Percentiles rank a stretch among this genome's conserved stretches.
phyloP scores from a whole-genome alignment of 2,888 invertebrate genomes.

The Norana najaformis region DNA sequence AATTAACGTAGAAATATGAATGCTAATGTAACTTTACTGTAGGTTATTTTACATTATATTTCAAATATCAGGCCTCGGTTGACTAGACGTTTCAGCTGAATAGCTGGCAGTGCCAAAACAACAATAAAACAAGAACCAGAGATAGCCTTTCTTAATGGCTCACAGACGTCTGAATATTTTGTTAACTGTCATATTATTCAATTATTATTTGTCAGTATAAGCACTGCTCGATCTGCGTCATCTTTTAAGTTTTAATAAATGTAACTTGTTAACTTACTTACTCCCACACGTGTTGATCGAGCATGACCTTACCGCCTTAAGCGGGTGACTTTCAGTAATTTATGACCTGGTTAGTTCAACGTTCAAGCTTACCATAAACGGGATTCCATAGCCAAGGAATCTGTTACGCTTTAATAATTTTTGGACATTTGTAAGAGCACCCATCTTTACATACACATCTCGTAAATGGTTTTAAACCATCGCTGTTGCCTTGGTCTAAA shows the following conservation, averaged over 20 bases:
- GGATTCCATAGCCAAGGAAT: background rate
- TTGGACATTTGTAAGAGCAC: background rate
- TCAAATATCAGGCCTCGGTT: background rate
- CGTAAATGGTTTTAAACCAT: background rate
- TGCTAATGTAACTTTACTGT: background rate
- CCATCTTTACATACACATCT: slow-evolving; percentile 8
- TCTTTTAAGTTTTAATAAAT: background rate
- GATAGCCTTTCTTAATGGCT: no score
- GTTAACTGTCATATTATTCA: no score
- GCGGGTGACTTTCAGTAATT: background rate
- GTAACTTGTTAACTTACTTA: background rate
- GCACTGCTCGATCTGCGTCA: no score
- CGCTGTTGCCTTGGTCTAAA: background rate
- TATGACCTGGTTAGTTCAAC: background rate
- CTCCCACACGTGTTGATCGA: background rate
- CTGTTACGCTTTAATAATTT: slow-evolving; percentile 18
- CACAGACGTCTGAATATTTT: background rate
- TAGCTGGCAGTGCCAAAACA: no score
- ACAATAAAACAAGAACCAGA: no score
- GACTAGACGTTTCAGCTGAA: no score
- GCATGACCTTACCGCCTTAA: background rate
- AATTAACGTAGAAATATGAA: background rate
- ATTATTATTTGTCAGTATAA: no score
- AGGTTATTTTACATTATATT: background rate
- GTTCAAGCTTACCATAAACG: background rate